Conservation (phyloP, 2,888 invertebrate genomes). For the Lepidonotus clava region DNA sequence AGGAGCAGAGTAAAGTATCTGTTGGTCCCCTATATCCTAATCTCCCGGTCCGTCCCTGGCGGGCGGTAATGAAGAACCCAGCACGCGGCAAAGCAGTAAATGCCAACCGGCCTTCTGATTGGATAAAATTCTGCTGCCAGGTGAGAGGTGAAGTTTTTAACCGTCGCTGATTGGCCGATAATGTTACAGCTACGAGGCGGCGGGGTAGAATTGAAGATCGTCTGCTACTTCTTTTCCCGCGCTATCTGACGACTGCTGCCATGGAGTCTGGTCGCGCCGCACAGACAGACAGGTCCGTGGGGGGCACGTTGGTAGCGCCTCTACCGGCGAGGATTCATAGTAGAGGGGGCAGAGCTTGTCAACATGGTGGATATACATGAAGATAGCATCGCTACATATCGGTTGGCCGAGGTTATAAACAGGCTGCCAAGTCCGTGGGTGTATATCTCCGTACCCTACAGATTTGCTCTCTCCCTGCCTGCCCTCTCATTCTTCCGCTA, state of each 20-base stretch:
- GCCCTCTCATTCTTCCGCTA: no score
- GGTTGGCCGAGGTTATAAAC: not conserved
- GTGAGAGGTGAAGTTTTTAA: not conserved
- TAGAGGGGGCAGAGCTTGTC: conserved; percentile 17
- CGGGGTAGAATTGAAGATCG: not conserved
- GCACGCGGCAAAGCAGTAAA: no score
- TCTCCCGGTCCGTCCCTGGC: no score
- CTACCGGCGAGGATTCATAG: not conserved
- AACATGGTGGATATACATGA: conserved; percentile 3
- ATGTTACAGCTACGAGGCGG: not conserved
- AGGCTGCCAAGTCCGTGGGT: no score
- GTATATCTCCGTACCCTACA: no score
- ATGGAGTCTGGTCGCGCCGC: not conserved
- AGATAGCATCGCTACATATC: conserved; percentile 7
- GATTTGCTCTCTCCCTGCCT: no score
- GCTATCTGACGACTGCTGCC: conserved; percentile 23
- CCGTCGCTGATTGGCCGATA: not conserved
- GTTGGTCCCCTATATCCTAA: no score
- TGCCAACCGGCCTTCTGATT: not conserved
- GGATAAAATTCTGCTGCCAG: not conserved
- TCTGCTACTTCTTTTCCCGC: not conserved
- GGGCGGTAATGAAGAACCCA: no score
- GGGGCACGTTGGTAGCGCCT: not conserved
- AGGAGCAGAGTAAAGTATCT: no score
- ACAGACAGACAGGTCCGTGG: not conserved